phyloP scores from a whole-genome alignment of 1,140 invertebrate genomes.

The Marisa cornuarietis region DNA sequence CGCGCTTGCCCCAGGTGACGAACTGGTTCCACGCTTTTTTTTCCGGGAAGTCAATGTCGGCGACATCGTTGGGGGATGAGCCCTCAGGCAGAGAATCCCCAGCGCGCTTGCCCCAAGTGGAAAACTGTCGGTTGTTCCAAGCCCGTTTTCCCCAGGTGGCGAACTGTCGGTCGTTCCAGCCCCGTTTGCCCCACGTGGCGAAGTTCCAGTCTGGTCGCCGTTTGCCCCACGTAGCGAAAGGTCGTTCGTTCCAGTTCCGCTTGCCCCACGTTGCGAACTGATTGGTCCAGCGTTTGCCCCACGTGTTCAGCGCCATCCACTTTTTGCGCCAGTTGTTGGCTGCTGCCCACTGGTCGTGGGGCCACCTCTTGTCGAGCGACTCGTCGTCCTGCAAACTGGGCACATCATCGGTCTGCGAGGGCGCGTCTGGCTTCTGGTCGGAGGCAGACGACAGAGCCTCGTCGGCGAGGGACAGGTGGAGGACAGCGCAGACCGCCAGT shows the following conservation, averaged over 20 bases:
- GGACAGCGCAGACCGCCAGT: background rate
- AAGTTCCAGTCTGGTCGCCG: background rate
- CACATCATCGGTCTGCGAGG: background rate
- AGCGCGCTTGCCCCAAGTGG: constrained; percentile 3
- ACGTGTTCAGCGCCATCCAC: constrained; percentile 14
- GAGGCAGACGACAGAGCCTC: background rate
- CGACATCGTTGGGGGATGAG: no score
- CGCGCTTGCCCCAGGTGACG: constrained; percentile 18
- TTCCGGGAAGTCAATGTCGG: background rate
- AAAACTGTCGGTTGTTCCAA: background rate
- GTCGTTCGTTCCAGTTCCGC: constrained; percentile 12
- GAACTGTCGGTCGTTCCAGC: constrained; percentile 4
- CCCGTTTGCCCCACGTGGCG: constrained; percentile 7
- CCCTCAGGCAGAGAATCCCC: no score
- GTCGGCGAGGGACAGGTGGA: constrained; percentile 2
- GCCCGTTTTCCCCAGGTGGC: constrained; percentile 13
- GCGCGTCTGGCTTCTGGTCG: background rate
- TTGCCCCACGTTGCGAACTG: constrained; percentile 22
- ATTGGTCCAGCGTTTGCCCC: constrained; percentile 24
- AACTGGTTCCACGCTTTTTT: constrained; percentile 20
- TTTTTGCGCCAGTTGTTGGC: constrained; percentile 18
- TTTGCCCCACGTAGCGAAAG: constrained; percentile 19
- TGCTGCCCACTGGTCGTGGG: background rate
- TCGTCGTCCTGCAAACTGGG: background rate
- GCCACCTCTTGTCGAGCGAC: background rate